Base-by-base conservation (phyloP, 2,888 invertebrate genomes). In the Baronia brevicornis region DNA sequence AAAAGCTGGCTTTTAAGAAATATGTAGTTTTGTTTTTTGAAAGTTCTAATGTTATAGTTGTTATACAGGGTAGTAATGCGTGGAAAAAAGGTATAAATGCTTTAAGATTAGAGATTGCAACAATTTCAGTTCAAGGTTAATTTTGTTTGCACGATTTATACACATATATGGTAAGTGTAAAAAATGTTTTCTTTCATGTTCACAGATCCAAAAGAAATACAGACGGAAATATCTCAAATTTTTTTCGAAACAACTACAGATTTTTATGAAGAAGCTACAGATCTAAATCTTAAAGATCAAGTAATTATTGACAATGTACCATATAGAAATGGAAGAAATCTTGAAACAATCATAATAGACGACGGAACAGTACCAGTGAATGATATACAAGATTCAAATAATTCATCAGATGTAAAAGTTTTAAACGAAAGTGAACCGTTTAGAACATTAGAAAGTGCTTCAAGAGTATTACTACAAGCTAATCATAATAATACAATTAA, bases 381-480 rank as follows among this genome's bases (percentile, higher is more conserved):
- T 25, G 11, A 8, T 12, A 3, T 2, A 23, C 5, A 23, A 1
- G 5, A 4, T 3, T 4, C 22, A 22, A 31, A 14, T 15, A 34
- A 45, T 18, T 27, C 29, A 9, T 17, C 40, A 4, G 40, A 46
- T n/a, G 36, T 51, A 37, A 50, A 64, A 55, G 38, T 63, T 34
- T 39, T 59, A 23, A 57, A 52, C 5, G 49, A 46, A 23, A 46
- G 44, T 25, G 43, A 51, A 18, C 33, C 36, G 2, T 33, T 51
- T 3, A 59, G 54, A 37, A 46, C 40, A 12, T 56, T 69, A 37
- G 65, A 75, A 48, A 82, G 78, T 29, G 79, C 79, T 14, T 79
- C 80, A 0, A 78, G 62, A 60, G 69, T 80, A 1, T 47, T 78
- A n/a, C 44, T 47, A 57, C 48, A 62, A 57, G 17, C 43, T 44